Conservation (phyloP, 2,888 invertebrate genomes). For the Anthophora plumipes region DNA sequence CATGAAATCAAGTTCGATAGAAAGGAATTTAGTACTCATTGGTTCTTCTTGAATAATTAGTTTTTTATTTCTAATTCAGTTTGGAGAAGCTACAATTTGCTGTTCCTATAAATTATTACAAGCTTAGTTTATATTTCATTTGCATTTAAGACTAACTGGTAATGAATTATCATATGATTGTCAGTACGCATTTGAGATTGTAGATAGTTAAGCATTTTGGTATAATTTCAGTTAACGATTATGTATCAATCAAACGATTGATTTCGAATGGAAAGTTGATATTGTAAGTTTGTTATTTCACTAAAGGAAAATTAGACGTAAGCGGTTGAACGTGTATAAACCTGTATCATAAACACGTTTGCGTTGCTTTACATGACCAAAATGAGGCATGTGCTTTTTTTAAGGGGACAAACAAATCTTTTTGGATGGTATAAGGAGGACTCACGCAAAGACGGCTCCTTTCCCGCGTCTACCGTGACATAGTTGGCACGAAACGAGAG, state of each 20-base stretch:
- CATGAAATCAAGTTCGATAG: not conserved
- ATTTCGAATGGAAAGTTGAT: not conserved
- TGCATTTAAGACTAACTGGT: too few relatives aligned
- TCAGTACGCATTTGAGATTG: too few relatives aligned
- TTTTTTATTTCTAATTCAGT: too few relatives aligned
- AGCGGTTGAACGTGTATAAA: not conserved
- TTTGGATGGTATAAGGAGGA: not conserved
- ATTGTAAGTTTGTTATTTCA: not conserved
- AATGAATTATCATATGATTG: too few relatives aligned
- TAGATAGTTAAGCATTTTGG: too few relatives aligned
- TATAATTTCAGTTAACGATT: not conserved
- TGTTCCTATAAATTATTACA: too few relatives aligned
- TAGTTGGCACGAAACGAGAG: constrained; percentile 30
- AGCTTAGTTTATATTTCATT: too few relatives aligned
- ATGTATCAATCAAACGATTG: too few relatives aligned
- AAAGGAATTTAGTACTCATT: too few relatives aligned
- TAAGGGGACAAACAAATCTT: not conserved
- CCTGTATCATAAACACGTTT: not conserved
- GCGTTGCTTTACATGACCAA: constrained; percentile 3
- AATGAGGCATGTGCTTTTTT: constrained; percentile 13
- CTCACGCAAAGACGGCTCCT: constrained; percentile 8
- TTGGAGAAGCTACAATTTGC: too few relatives aligned
- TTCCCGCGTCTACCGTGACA: constrained; percentile 12
- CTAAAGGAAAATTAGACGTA: not conserved
- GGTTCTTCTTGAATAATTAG: too few relatives aligned